Percentiles rank a stretch among this genome's conserved stretches.
These are phyloP conservation scores for Diabrotica undecimpunctata DNA, from an alignment of 1,140 invertebrate genomes.

Conservation along the genomic window DNA sequence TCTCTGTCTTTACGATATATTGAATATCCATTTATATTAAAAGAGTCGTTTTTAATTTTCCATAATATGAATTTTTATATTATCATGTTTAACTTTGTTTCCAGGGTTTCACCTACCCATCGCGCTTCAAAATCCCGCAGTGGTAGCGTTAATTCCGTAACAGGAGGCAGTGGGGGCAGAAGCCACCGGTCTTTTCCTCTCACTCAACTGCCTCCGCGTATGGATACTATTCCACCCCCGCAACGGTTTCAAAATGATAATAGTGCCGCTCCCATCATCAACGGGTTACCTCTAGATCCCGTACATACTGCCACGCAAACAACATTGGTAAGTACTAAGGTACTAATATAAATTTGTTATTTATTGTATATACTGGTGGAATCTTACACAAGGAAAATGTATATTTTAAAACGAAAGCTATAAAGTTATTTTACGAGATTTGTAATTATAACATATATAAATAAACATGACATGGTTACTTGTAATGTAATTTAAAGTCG, in stretches of 20 bases:
- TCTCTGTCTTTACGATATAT: too few relatives aligned
- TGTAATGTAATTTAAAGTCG: too few relatives aligned
- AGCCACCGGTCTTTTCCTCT: conserved; percentile 38
- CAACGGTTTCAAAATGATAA: conserved; percentile 39
- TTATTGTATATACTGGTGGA: too few relatives aligned
- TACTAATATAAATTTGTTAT: not conserved
- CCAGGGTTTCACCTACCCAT: conserved; percentile 32
- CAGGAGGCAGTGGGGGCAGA: conserved; percentile 46
- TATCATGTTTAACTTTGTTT: conserved; percentile 16
- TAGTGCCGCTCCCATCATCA: conserved; percentile 24
- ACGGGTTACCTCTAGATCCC: conserved; percentile 33
- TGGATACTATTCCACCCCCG: conserved; percentile 40
- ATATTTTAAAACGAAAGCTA: too few relatives aligned
- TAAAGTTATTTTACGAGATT: too few relatives aligned
- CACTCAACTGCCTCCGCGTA: conserved; percentile 37
- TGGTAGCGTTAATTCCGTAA: conserved; percentile 48
- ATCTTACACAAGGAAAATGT: too few relatives aligned
- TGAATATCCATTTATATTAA: too few relatives aligned
- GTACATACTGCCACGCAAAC: conserved; percentile 60
- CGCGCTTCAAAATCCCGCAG: conserved; percentile 50
- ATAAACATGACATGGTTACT: too few relatives aligned
- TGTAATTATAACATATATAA: too few relatives aligned
- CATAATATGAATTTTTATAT: not conserved
- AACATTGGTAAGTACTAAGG: conserved; percentile 61
- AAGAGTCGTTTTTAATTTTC: not conserved